A percentile compares a stretch with the other conserved stretches of the same genome.
phyloP scores from a whole-genome alignment of 2,113 vertebrate genomes.

The Panthera uncia region DNA sequence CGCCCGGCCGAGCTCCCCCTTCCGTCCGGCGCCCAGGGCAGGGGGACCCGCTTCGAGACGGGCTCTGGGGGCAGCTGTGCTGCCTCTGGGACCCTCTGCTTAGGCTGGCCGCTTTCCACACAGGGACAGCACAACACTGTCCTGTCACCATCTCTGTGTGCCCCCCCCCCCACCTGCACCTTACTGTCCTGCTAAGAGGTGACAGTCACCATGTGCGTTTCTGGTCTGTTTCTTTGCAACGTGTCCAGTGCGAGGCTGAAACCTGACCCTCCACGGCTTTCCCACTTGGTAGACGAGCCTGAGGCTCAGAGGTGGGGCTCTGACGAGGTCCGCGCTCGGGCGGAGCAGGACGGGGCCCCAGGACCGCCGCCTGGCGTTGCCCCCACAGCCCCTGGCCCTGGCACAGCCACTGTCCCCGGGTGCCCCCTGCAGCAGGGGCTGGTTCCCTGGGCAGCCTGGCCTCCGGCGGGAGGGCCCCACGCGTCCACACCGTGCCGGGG shows the following conservation, averaged over 20 bases:
- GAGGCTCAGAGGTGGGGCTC: neutral
- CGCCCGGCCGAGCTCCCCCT: neutral
- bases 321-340: neutral
- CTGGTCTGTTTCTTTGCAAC: neutral
- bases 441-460: neutral
- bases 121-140: neutral
- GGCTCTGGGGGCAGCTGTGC: neutral
- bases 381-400: neutral
- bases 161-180: neutral
- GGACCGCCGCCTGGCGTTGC: rapidly evolving
- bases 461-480: neutral
- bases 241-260: neutral
- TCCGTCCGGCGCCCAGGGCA: neutral
- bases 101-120: neutral
- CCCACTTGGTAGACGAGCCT: neutral
- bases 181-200: neutral
- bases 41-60: neutral
- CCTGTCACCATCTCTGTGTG: neutral
- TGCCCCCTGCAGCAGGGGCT: neutral
- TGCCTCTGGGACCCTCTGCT: neutral
- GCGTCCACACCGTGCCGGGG: rapidly evolving
- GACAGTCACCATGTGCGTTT: neutral
- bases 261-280: neutral
- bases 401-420: neutral
- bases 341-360: too few relatives aligned